phyloP scores from a whole-genome alignment of 2,888 invertebrate species.

The Dichetophora obliterata region DNA sequence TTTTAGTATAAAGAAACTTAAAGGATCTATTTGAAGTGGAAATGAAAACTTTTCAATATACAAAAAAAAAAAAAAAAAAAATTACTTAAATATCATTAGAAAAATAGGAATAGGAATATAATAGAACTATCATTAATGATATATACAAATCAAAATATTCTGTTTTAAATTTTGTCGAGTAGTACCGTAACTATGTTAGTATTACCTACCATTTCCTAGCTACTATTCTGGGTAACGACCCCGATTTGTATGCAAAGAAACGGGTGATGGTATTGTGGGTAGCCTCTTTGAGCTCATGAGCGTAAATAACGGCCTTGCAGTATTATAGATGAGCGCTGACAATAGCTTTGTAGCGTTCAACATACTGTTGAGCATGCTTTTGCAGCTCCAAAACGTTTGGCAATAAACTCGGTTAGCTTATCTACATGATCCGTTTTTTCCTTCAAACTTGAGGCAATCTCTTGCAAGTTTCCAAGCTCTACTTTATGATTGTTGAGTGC shows the following conservation, averaged over 20 bases:
- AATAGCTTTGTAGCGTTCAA: conserved; percentile 88
- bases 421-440: conserved; percentile 83
- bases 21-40: no score
- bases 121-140: no score
- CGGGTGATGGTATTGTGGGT: conserved; percentile 85
- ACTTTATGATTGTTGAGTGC: conserved; percentile 88
- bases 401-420: conserved; percentile 78
- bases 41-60: no score
- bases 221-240: no score
- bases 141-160: no score
- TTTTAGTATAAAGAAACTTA: no score
- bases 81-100: no score
- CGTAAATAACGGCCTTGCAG: conserved; percentile 86
- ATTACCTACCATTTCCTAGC: no score
- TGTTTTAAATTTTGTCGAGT: no score
- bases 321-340: conserved; percentile 92
- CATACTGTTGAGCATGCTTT: conserved; percentile 80
- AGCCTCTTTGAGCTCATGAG: conserved; percentile 88
- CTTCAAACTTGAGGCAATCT: conserved; percentile 84
- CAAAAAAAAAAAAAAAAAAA: no score
- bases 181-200: no score
- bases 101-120: no score
- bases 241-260: conserved; percentile 87
- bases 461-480: conserved; percentile 84
- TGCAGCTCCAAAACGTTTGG: conserved; percentile 81